phyloP scores from a whole-genome alignment of 2,888 invertebrate genomes.

The Chydorus sphaericus region DNA sequence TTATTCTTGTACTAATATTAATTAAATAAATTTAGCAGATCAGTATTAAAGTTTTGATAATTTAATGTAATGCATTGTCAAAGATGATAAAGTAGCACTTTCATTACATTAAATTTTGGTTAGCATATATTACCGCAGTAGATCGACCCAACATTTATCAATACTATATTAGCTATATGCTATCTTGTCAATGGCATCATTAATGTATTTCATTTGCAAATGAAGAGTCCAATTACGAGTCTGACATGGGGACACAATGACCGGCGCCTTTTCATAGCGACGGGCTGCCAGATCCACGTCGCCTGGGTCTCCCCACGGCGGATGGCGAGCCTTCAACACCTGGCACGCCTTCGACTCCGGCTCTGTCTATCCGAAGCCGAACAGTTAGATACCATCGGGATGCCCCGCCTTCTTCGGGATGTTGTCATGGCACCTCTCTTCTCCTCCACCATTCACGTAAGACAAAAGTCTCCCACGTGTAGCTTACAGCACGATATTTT shows the following conservation, averaged over 20 bases:
- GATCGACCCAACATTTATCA: no score
- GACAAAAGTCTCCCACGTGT: background rate
- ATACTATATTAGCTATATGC: no score
- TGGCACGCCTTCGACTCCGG: slow-evolving; percentile 53
- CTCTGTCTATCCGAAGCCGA: slow-evolving; percentile 27
- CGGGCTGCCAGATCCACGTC: slow-evolving; percentile 67
- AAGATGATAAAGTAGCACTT: no score
- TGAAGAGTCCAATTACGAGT: slow-evolving; percentile 69
- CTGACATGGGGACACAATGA: slow-evolving; percentile 98
- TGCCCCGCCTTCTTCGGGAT: slow-evolving; percentile 73
- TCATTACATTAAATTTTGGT: no score
- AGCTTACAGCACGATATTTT: no score
- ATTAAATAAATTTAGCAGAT: no score
- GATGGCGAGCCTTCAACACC: slow-evolving; percentile 75
- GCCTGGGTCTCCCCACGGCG: slow-evolving; percentile 75
- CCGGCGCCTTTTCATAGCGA: slow-evolving; percentile 81
- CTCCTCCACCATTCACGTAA: slow-evolving; percentile 83
- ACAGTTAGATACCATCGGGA: slow-evolving; percentile 59
- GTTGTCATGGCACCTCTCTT: slow-evolving; percentile 74
- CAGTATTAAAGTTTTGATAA: no score
- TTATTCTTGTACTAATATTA: slow-evolving; percentile 14
- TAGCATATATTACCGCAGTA: no score
- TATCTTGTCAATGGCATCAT: no score
- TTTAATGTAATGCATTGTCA: no score
- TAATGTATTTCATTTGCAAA: slow-evolving; percentile 18